Conservation (phyloP, 2,113 vertebrate species). For the Ardeotis arabs region DNA sequence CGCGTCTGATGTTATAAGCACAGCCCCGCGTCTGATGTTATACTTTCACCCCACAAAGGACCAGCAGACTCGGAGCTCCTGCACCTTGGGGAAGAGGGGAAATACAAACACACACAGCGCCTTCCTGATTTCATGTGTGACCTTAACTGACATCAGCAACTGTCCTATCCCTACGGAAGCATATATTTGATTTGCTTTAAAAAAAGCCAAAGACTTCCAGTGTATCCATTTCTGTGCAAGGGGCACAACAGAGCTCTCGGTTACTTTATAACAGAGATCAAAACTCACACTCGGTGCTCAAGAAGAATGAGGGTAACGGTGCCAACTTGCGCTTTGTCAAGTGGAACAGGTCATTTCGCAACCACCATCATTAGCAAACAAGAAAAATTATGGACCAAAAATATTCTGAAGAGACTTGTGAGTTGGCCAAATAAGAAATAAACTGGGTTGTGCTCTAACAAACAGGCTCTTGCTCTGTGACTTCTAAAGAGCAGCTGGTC, state of each 20-base stretch:
- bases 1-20: neutral
- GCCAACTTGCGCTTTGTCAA: neutral
- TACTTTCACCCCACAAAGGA: neutral
- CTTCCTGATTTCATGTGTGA: neutral
- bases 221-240: neutral
- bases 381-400: neutral
- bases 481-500: neutral
- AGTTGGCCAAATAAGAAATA: neutral
- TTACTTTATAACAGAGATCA: constrained; percentile 8
- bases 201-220: neutral
- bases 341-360: neutral
- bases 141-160: neutral
- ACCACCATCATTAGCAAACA: neutral
- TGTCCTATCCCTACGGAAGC: neutral
- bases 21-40: neutral
- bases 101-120: neutral
- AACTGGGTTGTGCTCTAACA: neutral
- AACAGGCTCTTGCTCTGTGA: neutral
- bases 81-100: neutral
- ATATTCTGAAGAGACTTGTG: neutral
- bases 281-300: neutral
- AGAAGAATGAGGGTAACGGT: neutral
- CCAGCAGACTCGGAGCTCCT: neutral
- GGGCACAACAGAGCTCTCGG: neutral
- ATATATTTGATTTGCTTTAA: neutral